These are phyloP conservation scores for Festucalex cinctus DNA, from an alignment of 2,113 vertebrate species.

Conservation along the genomic window DNA sequence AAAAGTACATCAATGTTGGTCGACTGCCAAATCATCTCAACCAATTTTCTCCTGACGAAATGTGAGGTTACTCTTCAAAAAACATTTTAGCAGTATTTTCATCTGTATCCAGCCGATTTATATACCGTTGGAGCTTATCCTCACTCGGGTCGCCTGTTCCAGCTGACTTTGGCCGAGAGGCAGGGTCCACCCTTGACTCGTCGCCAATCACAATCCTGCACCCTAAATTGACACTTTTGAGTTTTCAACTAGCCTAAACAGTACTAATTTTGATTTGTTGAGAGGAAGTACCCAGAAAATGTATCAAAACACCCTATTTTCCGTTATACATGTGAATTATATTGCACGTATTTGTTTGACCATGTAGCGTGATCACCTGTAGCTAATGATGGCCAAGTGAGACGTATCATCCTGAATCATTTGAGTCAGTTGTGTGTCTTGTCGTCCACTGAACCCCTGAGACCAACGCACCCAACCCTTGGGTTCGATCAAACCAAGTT, in stretches of 20 bases:
- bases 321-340: no score
- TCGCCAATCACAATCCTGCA: neutral
- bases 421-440: no score
- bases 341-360: no score
- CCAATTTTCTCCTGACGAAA: neutral
- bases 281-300: neutral
- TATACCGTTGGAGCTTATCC: neutral
- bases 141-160: neutral
- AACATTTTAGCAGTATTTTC: neutral
- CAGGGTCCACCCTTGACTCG: neutral
- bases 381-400: no score
- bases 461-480: no score
- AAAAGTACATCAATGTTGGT: neutral
- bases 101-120: neutral
- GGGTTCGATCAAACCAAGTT: no score
- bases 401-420: no score
- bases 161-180: neutral
- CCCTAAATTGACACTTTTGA: neutral
- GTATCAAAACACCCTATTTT: no score
- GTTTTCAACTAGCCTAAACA: no score
- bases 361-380: no score
- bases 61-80: neutral
- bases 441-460: no score
- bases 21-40: neutral
- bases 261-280: neutral